Evolutionary conservation across 2,888 invertebrate genomes (phyloP), one percentile per base, ranked within the genome.

Genomic region (Petrophora chlorosata): DNA sequence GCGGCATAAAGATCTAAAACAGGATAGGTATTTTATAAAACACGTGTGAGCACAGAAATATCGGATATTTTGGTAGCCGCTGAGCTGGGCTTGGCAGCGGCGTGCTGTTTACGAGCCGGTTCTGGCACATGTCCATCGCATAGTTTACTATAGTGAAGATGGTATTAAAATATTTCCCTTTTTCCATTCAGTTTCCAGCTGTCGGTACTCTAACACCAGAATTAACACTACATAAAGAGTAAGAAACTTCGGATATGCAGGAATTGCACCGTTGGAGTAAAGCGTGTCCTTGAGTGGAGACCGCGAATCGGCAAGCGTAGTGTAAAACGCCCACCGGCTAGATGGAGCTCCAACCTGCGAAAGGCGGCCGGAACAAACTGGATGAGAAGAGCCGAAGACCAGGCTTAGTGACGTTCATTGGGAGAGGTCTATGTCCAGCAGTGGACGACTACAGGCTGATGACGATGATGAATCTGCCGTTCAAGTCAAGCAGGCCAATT

Each of bases 101-200:
- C 51, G 26, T 19, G 44, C 35, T 76, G 70, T 76, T 75, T 75
- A 71, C 70, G 67, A 62, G 42, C 56, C 68, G 67, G 64, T 68
- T 57, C 56, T 76, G 77, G 77, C 77, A 76, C 60, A 59, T 52
- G 63, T 68, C 74, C 70, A 73, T 63, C 40, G 41, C 53, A 55
- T 61, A 62, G 66, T 63, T 70, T 69, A 72, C 67, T 74, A 72
- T 67, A 55, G 44, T 46, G 59, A 29, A 26, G 61, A 58, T 54
- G 58, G 45, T 56, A 61, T 62, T 62, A 54, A 55, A 64, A 67
- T 64, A 63, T 62, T 63, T 60, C 55, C 68, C n/a, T n/a, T n/a
- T 62, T 65, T 61, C 54, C 69, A 71, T 70, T 72, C 53, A 56
- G 44, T 45, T 43, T 47, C 38, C 13, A n/a, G n/a, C n/a, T n/a